Percentiles rank a stretch among this genome's conserved stretches.
Evolutionary conservation across 2,113 vertebrate genomes (phyloP).

Genomic region (Mus musculus): DNA sequence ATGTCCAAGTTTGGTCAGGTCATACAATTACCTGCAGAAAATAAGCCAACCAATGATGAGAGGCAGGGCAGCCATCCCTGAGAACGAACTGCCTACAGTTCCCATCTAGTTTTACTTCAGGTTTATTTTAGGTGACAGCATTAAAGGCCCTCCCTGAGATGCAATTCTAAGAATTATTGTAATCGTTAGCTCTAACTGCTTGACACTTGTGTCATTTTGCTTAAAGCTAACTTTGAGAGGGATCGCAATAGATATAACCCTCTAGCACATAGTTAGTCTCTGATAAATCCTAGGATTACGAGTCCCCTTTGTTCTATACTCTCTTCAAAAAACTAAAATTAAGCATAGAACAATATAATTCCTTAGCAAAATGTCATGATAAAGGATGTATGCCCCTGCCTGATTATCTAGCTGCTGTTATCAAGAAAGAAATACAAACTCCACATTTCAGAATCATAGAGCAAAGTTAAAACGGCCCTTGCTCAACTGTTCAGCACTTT

Average conservation of each 20-base stretch:
- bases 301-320: neutral
- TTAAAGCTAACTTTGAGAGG: slow-evolving; percentile 4
- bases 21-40: slow-evolving; percentile 35
- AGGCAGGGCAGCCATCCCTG: neutral
- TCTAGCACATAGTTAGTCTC: neutral
- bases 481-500: neutral
- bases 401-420: neutral
- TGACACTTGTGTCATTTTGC: slow-evolving; percentile 29
- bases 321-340: slow-evolving; percentile 31
- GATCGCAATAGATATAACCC: neutral
- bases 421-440: neutral
- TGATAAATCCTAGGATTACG: neutral
- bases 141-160: neutral
- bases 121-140: neutral
- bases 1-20: neutral
- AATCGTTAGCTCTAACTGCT: neutral
- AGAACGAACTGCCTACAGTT: neutral
- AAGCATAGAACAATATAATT: neutral
- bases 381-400: neutral
- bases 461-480: neutral
- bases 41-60: neutral
- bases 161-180: neutral
- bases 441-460: neutral
- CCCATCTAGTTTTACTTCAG: neutral
- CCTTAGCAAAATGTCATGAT: slow-evolving; percentile 19